Evolutionary conservation across 2,888 invertebrate genomes (phyloP).

Genomic region (Junonia oenone): DNA sequence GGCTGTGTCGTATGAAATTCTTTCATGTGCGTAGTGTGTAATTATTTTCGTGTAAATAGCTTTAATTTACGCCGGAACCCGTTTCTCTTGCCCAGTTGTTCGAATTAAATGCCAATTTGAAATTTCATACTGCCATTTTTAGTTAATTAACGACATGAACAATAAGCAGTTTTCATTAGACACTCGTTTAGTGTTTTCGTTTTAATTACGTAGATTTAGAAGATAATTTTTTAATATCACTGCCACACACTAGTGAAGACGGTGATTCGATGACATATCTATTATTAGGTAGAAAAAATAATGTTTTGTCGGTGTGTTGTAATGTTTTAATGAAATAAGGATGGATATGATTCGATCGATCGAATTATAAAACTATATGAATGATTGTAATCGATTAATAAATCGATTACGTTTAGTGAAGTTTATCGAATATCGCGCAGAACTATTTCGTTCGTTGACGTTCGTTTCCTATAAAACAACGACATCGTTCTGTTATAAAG

Average conservation of each 20-base stretch:
- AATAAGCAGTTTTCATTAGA: slow-evolving; percentile 9
- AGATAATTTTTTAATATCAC: slow-evolving; percentile 36
- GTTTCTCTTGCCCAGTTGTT: slow-evolving; percentile 36
- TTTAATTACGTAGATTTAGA: slow-evolving; percentile 26
- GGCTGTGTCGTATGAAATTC: slow-evolving; percentile 75
- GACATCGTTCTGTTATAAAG: slow-evolving; percentile 9
- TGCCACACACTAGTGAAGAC: slow-evolving; percentile 67
- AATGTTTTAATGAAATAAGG: slow-evolving; percentile 31
- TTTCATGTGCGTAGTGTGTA: slow-evolving; percentile 64
- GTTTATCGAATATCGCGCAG: slow-evolving; percentile 13
- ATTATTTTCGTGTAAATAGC: slow-evolving; percentile 61
- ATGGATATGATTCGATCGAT: slow-evolving; percentile 19
- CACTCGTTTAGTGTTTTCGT: slow-evolving; percentile 31
- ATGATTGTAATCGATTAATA: slow-evolving; percentile 22
- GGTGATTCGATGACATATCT: slow-evolving; percentile 78
- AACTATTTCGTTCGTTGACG: slow-evolving; percentile 11
- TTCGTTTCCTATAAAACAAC: slow-evolving; percentile 14
- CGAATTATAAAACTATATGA: slow-evolving; percentile 22
- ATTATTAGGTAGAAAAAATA: slow-evolving; percentile 69
- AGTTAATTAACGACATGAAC: slow-evolving; percentile 3
- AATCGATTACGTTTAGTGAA: slow-evolving; percentile 24
- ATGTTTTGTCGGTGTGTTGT: slow-evolving; percentile 59
- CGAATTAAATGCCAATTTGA: background rate
- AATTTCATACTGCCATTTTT: slow-evolving; percentile 7
- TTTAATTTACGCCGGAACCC: slow-evolving; percentile 26